Conservation (phyloP, 2,888 invertebrate species). For the Escarpia spicata region DNA sequence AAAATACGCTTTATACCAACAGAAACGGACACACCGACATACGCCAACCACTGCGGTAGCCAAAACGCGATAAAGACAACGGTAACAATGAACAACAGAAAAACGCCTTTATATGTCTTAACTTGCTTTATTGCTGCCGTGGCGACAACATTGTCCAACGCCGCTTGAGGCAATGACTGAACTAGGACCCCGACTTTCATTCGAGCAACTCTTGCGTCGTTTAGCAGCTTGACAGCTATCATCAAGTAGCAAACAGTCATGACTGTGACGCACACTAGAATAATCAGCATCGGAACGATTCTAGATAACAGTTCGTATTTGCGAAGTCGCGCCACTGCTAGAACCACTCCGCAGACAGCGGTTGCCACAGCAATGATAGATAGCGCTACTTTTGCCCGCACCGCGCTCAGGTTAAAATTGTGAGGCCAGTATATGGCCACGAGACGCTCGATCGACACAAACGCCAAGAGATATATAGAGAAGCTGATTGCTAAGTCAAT, state of each 20-base stretch:
- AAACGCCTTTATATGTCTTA: background rate
- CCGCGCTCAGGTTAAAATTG: background rate
- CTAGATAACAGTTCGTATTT: too few relatives aligned
- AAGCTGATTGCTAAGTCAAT: background rate
- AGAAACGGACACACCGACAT: background rate
- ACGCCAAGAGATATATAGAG: background rate
- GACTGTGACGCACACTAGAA: background rate
- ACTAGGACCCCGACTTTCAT: background rate
- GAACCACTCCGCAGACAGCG: background rate
- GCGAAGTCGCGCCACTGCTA: background rate
- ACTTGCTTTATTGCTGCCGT: background rate
- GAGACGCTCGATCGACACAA: background rate
- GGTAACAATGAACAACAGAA: background rate
- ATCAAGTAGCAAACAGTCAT: background rate
- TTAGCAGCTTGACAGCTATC: background rate
- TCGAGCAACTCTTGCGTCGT: background rate
- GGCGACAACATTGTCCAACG: background rate
- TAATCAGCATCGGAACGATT: too few relatives aligned
- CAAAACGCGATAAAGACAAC: background rate
- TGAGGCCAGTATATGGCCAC: background rate
- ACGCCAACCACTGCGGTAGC: background rate
- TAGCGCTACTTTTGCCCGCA: background rate
- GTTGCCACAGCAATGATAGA: background rate
- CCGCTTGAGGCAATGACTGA: background rate
- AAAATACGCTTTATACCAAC: background rate